These are phyloP conservation scores for Euclidia mi DNA, from an alignment of 2,888 invertebrate genomes.

Conservation along the genomic window DNA sequence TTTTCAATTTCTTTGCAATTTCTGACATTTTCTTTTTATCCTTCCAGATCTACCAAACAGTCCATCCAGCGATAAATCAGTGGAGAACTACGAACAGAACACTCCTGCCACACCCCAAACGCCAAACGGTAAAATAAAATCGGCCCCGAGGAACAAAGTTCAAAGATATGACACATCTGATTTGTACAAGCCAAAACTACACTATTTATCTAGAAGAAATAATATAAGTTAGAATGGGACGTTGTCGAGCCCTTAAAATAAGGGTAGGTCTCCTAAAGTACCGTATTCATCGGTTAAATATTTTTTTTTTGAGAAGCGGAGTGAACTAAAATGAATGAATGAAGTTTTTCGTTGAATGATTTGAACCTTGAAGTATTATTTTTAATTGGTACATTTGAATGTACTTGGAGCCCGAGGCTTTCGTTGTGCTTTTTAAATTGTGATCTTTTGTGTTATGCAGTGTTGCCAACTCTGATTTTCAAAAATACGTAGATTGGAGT, in stretches of 20 bases:
- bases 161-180: conserved; percentile 84
- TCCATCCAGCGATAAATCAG: conserved; percentile 86
- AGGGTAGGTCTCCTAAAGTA: not conserved
- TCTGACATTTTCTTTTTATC: not conserved
- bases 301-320: not conserved
- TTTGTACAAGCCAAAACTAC: conserved; percentile 83
- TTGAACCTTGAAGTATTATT: not conserved
- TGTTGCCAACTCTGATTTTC: too few species aligned
- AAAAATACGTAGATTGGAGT: too few species aligned
- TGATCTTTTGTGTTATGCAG: too few species aligned
- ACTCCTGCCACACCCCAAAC: conserved; percentile 51
- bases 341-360: not conserved
- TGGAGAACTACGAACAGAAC: conserved; percentile 84
- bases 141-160: conserved; percentile 66
- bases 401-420: too few species aligned
- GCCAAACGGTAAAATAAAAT: conserved; percentile 74
- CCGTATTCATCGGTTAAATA: too few species aligned
- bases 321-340: conserved; percentile 11
- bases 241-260: not conserved
- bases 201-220: conserved; percentile 81
- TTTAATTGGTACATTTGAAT: not conserved
- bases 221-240: conserved; percentile 71
- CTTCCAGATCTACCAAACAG: conserved; percentile 80
- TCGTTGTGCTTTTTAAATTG: too few species aligned
- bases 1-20: too few species aligned